Conservation (phyloP, 2,888 invertebrate genomes). For the Agonum fuliginosum region DNA sequence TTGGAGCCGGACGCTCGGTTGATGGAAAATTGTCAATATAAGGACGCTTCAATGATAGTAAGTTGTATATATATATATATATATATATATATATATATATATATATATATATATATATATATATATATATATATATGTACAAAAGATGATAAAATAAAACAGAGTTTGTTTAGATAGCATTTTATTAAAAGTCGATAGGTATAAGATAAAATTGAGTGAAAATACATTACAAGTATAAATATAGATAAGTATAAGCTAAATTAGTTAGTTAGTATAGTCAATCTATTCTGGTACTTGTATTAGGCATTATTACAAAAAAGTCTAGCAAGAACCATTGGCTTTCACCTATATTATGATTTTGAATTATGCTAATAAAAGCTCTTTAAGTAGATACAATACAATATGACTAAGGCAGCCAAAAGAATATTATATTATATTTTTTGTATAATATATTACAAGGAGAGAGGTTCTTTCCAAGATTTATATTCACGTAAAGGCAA, state of each 20-base stretch:
- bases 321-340: constrained; percentile 54
- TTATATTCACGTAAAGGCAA: constrained; percentile 43
- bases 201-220: constrained; percentile 70
- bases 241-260: constrained; percentile 71
- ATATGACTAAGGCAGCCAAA: constrained; percentile 56
- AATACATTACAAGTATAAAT: constrained; percentile 72
- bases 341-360: constrained; percentile 53
- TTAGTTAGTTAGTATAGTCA: constrained; percentile 45
- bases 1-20: no score
- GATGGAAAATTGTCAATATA: no score
- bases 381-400: constrained; percentile 43
- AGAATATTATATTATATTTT: constrained; percentile 42
- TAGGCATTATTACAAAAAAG: constrained; percentile 54
- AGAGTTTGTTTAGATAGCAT: constrained; percentile 64
- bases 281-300: constrained; percentile 32
- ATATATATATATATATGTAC: no score
- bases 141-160: neutral
- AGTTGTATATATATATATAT: no score
- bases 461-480: constrained; percentile 31
- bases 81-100: no score
- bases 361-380: constrained; percentile 47
- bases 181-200: constrained; percentile 73
- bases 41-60: no score
- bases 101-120: no score
- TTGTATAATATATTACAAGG: constrained; percentile 46